These are phyloP conservation scores for Dryobota labecula DNA, from an alignment of 2,888 invertebrate species.

Conservation along the genomic window DNA sequence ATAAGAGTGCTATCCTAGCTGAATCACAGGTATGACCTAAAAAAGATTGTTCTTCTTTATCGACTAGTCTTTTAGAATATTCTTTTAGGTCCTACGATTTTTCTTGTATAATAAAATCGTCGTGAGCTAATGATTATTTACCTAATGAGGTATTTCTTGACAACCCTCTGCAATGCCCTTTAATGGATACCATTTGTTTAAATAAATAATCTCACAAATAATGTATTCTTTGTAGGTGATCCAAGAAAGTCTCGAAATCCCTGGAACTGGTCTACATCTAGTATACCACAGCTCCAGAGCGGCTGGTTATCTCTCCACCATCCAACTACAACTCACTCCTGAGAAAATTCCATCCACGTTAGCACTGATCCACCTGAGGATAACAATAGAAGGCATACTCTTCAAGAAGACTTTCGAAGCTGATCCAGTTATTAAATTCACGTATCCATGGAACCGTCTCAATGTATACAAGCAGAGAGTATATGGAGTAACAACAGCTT, in stretches of 20 bases:
- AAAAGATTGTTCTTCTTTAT: neutral
- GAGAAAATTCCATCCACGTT: slow-evolving; percentile 95
- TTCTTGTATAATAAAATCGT: neutral
- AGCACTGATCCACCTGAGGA: slow-evolving; percentile 96
- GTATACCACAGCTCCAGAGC: slow-evolving; percentile 99
- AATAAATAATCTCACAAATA: slow-evolving; percentile 1
- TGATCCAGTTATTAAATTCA: slow-evolving; percentile 98
- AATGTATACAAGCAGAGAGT: slow-evolving; percentile 99
- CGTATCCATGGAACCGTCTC: slow-evolving; percentile 98
- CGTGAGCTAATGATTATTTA: neutral
- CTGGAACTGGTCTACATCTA: slow-evolving; percentile 98
- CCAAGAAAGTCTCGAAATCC: slow-evolving; percentile 98
- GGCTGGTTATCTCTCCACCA: slow-evolving; percentile 97
- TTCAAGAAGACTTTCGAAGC: slow-evolving; percentile 98
- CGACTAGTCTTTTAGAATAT: neutral
- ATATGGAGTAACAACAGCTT: slow-evolving; percentile 98
- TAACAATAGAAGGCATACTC: slow-evolving; percentile 98
- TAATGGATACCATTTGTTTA: neutral
- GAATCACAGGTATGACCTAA: slow-evolving; percentile 93
- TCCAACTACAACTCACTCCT: slow-evolving; percentile 97
- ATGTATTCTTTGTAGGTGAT: slow-evolving; percentile 91
- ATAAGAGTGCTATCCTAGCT: slow-evolving; percentile 96
- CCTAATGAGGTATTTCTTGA: too few species aligned
- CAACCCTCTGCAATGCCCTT: neutral
- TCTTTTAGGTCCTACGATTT: neutral